phyloP scores from a whole-genome alignment of 2,797 vertebrate genomes.

The Apodemus agrarius region DNA sequence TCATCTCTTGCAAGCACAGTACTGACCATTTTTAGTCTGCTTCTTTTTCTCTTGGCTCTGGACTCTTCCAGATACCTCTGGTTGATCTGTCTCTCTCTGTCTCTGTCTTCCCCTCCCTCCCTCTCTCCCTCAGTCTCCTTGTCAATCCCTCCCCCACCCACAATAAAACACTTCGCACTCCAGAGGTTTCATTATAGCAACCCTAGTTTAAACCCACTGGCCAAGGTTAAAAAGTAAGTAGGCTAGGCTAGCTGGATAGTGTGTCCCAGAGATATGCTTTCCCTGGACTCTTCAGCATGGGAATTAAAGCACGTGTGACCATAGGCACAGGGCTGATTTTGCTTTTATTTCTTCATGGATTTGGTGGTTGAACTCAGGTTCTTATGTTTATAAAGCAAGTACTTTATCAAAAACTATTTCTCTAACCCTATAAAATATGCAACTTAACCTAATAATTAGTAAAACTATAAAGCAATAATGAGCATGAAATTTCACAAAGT shows the following conservation, averaged over 20 bases:
- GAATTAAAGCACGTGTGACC: neutral
- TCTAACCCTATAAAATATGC: neutral
- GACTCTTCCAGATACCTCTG: neutral
- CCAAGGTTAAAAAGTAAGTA: neutral
- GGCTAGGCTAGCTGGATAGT: neutral
- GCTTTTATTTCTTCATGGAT: neutral
- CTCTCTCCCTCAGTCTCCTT: too few relatives aligned
- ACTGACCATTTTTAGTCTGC: neutral
- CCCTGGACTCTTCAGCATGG: neutral
- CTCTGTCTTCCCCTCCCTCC: neutral
- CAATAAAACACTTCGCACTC: neutral
- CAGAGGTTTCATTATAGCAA: neutral
- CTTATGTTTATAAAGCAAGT: neutral
- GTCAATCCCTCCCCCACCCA: neutral
- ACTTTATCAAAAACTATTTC: neutral
- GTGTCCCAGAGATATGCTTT: neutral
- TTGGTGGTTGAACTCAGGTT: neutral
- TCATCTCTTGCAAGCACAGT: neutral
- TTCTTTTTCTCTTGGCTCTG: neutral
- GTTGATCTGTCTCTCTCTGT: neutral
- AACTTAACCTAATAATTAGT: neutral
- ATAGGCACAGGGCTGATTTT: neutral
- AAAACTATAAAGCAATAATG: constrained; percentile 27
- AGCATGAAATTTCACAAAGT: neutral
- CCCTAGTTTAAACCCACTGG: neutral